Percentiles rank a stretch among this genome's conserved stretches.
These are phyloP conservation scores for Astur gentilis DNA, from an alignment of 2,113 vertebrate species.

Conservation along the genomic window DNA sequence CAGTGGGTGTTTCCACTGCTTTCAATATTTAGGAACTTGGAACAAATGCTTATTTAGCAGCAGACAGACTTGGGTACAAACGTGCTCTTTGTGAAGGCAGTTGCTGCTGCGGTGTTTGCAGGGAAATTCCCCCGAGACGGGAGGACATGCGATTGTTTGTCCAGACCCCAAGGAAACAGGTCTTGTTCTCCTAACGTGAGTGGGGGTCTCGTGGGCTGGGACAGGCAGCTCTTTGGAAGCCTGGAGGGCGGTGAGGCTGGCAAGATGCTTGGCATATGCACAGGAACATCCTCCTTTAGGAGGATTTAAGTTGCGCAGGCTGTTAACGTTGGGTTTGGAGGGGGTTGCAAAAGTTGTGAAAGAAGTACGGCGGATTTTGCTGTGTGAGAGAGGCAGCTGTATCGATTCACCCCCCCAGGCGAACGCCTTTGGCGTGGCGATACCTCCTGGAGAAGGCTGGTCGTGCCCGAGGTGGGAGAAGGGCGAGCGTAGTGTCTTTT, in stretches of 20 bases:
- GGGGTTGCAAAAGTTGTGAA: not conserved
- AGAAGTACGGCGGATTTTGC: not conserved
- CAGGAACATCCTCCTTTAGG: not conserved
- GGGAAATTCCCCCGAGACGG: slow-evolving; percentile 19
- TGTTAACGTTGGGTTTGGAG: not conserved
- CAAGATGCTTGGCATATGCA: not conserved
- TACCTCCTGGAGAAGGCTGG: not conserved
- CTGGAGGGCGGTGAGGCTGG: rapidly evolving
- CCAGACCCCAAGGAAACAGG: not conserved
- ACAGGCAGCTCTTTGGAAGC: not conserved
- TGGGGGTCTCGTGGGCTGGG: not conserved
- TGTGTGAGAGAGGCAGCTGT: not conserved
- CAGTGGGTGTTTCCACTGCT: slow-evolving; percentile 70
- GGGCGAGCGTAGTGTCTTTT: not conserved
- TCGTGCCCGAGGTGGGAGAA: not conserved
- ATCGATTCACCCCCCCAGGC: not conserved
- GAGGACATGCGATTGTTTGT: not conserved
- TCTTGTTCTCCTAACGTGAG: not conserved
- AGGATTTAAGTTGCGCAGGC: not conserved
- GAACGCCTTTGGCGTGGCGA: not conserved
- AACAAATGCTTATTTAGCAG: slow-evolving; percentile 76
- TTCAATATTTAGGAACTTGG: slow-evolving; percentile 61
- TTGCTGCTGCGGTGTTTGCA: slow-evolving; percentile 50
- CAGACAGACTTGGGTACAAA: slow-evolving; percentile 58
- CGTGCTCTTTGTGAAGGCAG: slow-evolving; percentile 58